Conservation (phyloP, 1,140 invertebrate genomes). For the Antheraea mylitta region DNA sequence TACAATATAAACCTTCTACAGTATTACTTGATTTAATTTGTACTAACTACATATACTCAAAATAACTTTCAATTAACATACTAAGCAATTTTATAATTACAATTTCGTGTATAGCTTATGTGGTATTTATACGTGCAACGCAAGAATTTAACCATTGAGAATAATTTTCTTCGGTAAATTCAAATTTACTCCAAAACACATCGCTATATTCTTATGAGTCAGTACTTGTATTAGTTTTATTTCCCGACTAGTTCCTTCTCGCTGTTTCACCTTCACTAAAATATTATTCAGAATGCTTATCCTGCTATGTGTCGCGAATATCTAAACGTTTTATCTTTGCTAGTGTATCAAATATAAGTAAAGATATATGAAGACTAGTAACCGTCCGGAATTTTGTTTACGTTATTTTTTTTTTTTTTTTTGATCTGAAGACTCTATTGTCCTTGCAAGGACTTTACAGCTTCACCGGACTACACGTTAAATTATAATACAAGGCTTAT, state of each 20-base stretch:
- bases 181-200: background rate
- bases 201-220: background rate
- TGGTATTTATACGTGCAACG: background rate
- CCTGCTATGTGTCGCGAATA: background rate
- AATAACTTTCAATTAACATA: too few relatives aligned
- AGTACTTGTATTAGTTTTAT: background rate
- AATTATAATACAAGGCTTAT: too few relatives aligned
- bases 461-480: too few relatives aligned
- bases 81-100: too few relatives aligned
- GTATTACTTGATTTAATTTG: too few relatives aligned
- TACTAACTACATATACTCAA: too few relatives aligned
- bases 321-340: background rate
- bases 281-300: background rate
- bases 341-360: background rate
- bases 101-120: too few relatives aligned
- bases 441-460: too few relatives aligned
- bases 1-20: too few relatives aligned
- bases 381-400: too few relatives aligned
- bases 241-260: background rate
- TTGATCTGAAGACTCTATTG: too few relatives aligned
- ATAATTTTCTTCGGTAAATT: background rate
- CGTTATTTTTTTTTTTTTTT: too few relatives aligned
- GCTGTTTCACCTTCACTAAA: background rate
- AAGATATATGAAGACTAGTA: background rate
- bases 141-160: background rate